phyloP scores from a whole-genome alignment of 1,140 invertebrate species.

The Psilanteris sp. region DNA sequence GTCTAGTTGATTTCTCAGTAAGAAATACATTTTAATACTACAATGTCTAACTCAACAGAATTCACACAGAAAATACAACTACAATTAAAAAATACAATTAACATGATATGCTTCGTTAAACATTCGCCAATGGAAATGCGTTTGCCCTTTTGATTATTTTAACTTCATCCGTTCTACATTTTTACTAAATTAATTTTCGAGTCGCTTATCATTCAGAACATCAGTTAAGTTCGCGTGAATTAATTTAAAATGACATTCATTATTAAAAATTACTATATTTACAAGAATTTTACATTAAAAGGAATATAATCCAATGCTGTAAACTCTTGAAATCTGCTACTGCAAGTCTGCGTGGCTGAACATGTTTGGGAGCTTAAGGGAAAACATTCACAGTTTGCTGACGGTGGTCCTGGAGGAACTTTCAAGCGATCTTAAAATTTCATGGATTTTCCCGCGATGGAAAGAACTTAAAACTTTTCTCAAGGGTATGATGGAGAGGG shows the following conservation, averaged over 20 bases:
- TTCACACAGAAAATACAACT: too few species aligned
- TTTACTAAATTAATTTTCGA: constrained; percentile 7
- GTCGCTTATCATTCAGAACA: constrained; percentile 15
- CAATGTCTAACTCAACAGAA: too few species aligned
- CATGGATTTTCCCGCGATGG: constrained; percentile 66
- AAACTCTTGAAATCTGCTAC: constrained; percentile 28
- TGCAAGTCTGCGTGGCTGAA: constrained; percentile 1
- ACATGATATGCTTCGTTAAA: too few species aligned
- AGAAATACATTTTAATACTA: too few species aligned
- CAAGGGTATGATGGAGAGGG: constrained; percentile 20
- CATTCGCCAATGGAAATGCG: too few species aligned
- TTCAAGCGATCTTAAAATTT: constrained; percentile 67
- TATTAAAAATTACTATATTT: constrained; percentile 17
- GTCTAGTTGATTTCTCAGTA: too few species aligned
- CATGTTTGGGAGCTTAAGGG: constrained; percentile 47
- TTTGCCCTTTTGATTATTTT: too few species aligned
- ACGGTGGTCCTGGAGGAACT: constrained; percentile 49
- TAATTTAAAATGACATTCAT: neutral
- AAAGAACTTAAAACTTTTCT: constrained; percentile 64
- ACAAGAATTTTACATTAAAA: constrained; percentile 24
- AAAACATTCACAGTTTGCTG: constrained; percentile 61
- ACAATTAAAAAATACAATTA: too few species aligned
- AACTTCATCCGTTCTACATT: neutral
- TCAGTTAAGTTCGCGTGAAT: constrained; percentile 3
- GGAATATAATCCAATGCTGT: constrained; percentile 23